Percentiles rank a stretch among this genome's conserved stretches.
phyloP scores from a whole-genome alignment of 2,113 vertebrate genomes.

The Tachysurus vachellii region DNA sequence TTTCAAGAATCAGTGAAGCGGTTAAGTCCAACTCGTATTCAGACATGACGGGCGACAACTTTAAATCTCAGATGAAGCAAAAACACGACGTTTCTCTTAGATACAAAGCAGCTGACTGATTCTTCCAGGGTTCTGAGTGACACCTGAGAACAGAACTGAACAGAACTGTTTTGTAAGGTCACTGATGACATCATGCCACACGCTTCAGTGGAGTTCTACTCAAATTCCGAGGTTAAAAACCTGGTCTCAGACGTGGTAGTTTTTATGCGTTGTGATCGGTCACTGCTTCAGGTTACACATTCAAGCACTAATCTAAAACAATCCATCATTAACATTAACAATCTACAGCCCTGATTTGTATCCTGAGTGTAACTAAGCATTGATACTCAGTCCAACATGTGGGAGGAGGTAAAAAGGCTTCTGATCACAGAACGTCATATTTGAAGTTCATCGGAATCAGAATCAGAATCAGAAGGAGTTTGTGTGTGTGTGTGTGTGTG shows the following conservation, averaged over 20 bases:
- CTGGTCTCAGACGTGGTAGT: background rate
- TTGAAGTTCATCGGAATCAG: background rate
- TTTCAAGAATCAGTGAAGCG: conserved; percentile 32
- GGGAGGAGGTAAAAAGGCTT: background rate
- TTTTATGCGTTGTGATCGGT: too few species aligned
- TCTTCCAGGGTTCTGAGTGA: background rate
- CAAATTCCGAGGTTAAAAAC: too few species aligned
- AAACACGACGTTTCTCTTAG: background rate
- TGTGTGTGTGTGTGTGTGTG: too few species aligned
- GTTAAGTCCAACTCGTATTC: background rate
- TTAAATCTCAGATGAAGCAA: background rate
- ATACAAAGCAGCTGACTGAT: background rate
- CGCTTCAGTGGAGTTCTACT: background rate
- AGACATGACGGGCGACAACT: conserved; percentile 32
- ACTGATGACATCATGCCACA: background rate
- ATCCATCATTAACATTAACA: background rate
- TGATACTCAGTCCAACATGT: background rate
- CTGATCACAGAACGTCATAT: background rate
- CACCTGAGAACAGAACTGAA: background rate
- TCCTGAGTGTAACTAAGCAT: background rate
- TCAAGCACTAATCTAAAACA: background rate
- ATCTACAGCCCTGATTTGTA: background rate
- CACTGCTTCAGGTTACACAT: background rate
- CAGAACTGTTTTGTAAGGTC: background rate
- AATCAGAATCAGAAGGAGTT: too few species aligned